Conservation (phyloP, 1,140 invertebrate genomes). For the Trichonephila inaurata region DNA sequence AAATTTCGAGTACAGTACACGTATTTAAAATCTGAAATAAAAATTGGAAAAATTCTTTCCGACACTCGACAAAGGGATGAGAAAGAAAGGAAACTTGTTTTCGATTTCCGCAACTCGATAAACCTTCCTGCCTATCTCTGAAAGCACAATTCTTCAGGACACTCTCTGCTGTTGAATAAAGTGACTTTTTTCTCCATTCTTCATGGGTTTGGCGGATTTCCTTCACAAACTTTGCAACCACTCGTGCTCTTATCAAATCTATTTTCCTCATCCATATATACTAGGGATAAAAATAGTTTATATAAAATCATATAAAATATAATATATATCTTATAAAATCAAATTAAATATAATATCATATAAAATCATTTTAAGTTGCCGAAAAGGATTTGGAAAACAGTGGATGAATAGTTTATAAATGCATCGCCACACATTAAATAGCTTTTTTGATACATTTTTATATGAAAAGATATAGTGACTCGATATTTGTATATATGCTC, state of each 20-base stretch:
- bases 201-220: neutral
- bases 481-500: too few relatives aligned
- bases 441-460: too few relatives aligned
- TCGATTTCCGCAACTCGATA: neutral
- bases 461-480: too few relatives aligned
- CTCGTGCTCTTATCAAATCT: neutral
- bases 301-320: too few relatives aligned
- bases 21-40: neutral
- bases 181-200: neutral
- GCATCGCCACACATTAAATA: too few relatives aligned
- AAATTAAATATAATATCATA: too few relatives aligned
- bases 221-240: neutral
- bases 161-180: neutral
- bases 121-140: neutral
- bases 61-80: neutral
- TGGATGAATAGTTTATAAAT: too few relatives aligned
- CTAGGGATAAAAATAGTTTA: neutral
- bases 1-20: too few relatives aligned
- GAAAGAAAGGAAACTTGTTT: neutral
- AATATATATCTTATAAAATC: too few relatives aligned
- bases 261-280: neutral
- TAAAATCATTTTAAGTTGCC: too few relatives aligned
- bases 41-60: neutral
- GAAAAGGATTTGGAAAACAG: too few relatives aligned
- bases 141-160: neutral